A percentile compares a stretch with the other conserved stretches of the same genome.
Evolutionary conservation across 2,113 vertebrate species (phyloP).

Genomic region (Chascanopsetta lugubris): DNA sequence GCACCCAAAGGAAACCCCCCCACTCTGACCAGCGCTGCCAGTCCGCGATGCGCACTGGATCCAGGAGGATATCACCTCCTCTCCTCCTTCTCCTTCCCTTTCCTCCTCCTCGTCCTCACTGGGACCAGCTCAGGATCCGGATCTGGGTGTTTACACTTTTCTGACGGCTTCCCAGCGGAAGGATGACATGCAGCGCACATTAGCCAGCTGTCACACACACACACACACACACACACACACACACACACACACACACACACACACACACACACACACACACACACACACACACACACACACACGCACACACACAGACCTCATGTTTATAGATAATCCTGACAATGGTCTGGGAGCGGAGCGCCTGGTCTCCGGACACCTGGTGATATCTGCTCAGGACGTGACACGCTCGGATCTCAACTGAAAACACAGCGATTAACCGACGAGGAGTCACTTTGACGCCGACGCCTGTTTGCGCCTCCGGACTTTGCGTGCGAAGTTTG

Average conservation of each 20-base stretch:
- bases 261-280: slow-evolving; percentile 67
- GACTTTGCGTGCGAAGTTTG: slow-evolving; percentile 78
- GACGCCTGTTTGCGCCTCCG: slow-evolving; percentile 34
- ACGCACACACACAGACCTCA: slow-evolving; percentile 62
- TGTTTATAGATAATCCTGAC: slow-evolving; percentile 65
- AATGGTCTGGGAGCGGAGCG: slow-evolving; percentile 73
- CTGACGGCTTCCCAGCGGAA: slow-evolving; percentile 67
- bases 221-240: slow-evolving; percentile 67
- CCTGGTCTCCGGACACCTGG: slow-evolving; percentile 65
- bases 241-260: slow-evolving; percentile 68
- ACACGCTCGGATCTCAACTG: slow-evolving; percentile 30
- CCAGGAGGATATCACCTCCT: slow-evolving; percentile 50
- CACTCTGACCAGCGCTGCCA: slow-evolving; percentile 78
- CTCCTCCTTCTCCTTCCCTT: slow-evolving; percentile 51
- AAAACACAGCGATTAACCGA: slow-evolving; percentile 40
- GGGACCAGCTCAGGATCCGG: slow-evolving; percentile 59
- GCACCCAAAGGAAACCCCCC: slow-evolving; percentile 72
- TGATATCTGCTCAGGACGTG: slow-evolving; percentile 45
- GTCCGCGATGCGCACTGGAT: slow-evolving; percentile 75
- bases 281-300: slow-evolving; percentile 68
- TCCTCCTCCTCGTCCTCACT: slow-evolving; percentile 53
- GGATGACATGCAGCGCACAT: slow-evolving; percentile 42
- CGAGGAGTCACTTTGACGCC: slow-evolving; percentile 55
- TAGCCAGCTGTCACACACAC: slow-evolving; percentile 58
- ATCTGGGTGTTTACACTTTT: slow-evolving; percentile 73